Conservation (phyloP, 92 coral and sea anemone species). For the Phenganax subtilis region DNA sequence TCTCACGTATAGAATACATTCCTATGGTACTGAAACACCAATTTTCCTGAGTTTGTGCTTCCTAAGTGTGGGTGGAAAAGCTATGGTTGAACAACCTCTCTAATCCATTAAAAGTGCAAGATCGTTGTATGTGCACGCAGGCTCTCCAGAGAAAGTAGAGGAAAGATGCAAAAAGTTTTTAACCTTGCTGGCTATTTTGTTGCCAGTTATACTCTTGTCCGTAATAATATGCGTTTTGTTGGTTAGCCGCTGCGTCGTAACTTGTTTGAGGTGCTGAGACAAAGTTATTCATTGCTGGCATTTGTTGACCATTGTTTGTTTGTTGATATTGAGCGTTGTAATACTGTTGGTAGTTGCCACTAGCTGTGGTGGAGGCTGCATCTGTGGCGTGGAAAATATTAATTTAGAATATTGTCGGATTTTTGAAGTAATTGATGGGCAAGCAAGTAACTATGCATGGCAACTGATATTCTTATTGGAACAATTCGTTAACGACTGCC, state of each 20-base stretch:
- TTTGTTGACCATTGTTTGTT: slow-evolving; percentile 19
- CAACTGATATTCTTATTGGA: too few relatives aligned
- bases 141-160: not conserved
- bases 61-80: too few relatives aligned
- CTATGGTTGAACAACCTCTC: too few relatives aligned
- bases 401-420: not conserved
- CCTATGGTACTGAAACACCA: too few relatives aligned
- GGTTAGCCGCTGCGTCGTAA: slow-evolving; percentile 14
- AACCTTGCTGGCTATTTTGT: slow-evolving; percentile 24
- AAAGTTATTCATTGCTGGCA: slow-evolving; percentile 20
- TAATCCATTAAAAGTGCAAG: too few relatives aligned
- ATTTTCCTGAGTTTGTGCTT: too few relatives aligned
- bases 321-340: slow-evolving; percentile 4
- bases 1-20: too few relatives aligned
- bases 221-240: slow-evolving; percentile 16
- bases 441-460: too few relatives aligned
- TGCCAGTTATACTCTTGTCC: slow-evolving; percentile 22
- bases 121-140: too few relatives aligned
- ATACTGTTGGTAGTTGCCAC: slow-evolving; percentile 3
- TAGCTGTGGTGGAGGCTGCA: not conserved
- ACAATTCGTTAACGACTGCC: too few relatives aligned
- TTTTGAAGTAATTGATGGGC: not conserved
- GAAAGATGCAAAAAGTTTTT: not conserved
- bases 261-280: slow-evolving; percentile 30
- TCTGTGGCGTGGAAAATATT: not conserved